Evolutionary conservation across 2,113 vertebrate species (phyloP).

Genomic region (Calonectris borealis): DNA sequence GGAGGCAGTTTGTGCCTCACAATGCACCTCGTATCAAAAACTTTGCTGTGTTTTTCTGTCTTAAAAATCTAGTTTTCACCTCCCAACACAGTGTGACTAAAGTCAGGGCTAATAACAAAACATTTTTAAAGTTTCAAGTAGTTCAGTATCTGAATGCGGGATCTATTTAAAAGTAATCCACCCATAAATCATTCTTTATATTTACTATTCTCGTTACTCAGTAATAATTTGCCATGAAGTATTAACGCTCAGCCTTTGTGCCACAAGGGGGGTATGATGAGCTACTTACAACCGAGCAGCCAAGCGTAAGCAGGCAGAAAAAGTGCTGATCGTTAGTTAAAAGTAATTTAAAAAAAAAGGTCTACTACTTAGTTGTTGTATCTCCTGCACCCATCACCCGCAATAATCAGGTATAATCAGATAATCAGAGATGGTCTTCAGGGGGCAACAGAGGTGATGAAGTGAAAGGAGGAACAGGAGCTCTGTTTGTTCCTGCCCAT

Average conservation of each 20-base stretch:
- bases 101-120: background rate
- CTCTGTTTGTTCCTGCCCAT: background rate
- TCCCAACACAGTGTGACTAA: background rate
- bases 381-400: background rate
- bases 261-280: slow-evolving; percentile 37
- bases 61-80: background rate
- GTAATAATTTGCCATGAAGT: background rate
- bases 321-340: background rate
- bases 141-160: background rate
- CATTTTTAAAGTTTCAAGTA: background rate
- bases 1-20: background rate
- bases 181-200: background rate
- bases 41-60: background rate
- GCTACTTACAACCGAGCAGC: background rate
- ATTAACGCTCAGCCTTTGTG: background rate
- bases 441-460: background rate
- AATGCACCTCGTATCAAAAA: background rate
- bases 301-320: background rate
- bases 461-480: background rate
- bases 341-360: background rate
- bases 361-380: background rate
- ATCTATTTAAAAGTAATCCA: background rate
- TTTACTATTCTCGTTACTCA: background rate
- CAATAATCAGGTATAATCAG: background rate
- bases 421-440: background rate